Conservation (phyloP, 2,888 invertebrate genomes). For the Diaphora mendica region DNA sequence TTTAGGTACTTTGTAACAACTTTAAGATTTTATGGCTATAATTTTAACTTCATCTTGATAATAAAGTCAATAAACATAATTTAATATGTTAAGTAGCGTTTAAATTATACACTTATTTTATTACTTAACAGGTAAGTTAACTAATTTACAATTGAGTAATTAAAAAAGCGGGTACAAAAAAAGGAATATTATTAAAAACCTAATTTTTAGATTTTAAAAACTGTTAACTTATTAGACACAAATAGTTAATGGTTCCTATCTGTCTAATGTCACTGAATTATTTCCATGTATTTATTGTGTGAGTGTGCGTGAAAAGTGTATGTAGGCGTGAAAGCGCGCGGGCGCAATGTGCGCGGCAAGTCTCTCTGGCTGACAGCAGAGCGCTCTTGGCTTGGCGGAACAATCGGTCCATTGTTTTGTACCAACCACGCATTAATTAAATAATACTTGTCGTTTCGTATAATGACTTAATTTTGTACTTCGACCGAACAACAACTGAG, state of each 20-base stretch:
- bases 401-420: constrained; percentile 71
- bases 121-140: not conserved
- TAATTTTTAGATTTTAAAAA: not conserved
- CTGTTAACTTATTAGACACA: not conserved
- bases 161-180: not conserved
- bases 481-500: constrained; percentile 48
- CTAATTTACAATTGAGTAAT: not conserved
- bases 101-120: constrained; percentile 5
- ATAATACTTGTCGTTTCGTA: constrained; percentile 64
- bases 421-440: constrained; percentile 70
- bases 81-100: constrained; percentile 3
- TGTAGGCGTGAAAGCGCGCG: constrained; percentile 10
- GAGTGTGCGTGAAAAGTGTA: constrained; percentile 5
- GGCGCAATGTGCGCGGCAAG: constrained; percentile 43
- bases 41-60: constrained; percentile 7
- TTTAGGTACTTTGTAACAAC: constrained; percentile 10
- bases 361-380: constrained; percentile 50
- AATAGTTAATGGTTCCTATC: constrained; percentile 7
- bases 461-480: constrained; percentile 70
- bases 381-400: constrained; percentile 51
- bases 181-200: not conserved
- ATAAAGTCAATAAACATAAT: constrained; percentile 15
- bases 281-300: constrained; percentile 8
- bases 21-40: constrained; percentile 2
- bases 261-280: constrained; percentile 29